A percentile compares a stretch with the other conserved stretches of the same genome.
These are phyloP conservation scores for Gadopsis bispinosus DNA, from an alignment of 2,797 vertebrate genomes.

Conservation along the genomic window DNA sequence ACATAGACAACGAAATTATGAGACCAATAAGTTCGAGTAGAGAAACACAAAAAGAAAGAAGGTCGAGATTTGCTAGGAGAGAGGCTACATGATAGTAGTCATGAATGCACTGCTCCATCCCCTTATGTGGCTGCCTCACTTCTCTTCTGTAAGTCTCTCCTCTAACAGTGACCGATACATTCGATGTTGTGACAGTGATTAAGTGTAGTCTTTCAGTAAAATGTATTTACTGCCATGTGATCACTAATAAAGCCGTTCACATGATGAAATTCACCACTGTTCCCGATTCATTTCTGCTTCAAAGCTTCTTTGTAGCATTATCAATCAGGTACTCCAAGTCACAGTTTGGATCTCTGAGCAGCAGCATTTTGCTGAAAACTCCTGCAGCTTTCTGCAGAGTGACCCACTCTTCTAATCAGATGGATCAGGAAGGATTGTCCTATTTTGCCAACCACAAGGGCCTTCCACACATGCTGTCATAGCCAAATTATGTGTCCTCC, in stretches of 20 bases:
- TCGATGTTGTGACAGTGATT: slow-evolving; percentile 7
- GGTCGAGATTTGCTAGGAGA: background rate
- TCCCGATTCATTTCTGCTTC: background rate
- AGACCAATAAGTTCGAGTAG: background rate
- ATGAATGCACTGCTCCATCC: slow-evolving; percentile 16
- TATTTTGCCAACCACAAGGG: background rate
- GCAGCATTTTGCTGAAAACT: slow-evolving; percentile 26
- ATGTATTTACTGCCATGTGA: slow-evolving; percentile 11
- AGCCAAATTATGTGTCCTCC: slow-evolving; percentile 22
- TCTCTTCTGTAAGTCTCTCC: background rate
- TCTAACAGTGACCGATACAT: background rate
- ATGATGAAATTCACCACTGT: slow-evolving; percentile 10
- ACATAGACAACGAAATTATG: background rate
- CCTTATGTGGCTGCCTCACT: background rate
- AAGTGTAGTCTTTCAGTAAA: background rate
- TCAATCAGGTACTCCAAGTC: slow-evolving; percentile 20
- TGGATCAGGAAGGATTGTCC: background rate
- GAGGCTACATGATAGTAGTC: slow-evolving; percentile 15
- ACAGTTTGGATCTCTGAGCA: slow-evolving; percentile 13
- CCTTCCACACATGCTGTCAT: slow-evolving; percentile 21
- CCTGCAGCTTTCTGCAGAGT: slow-evolving; percentile 31
- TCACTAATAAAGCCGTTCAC: slow-evolving; percentile 3
- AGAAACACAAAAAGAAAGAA: background rate
- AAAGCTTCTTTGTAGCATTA: slow-evolving; percentile 22
- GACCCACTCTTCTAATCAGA: slow-evolving; percentile 49